Evolutionary conservation across 1,140 invertebrate genomes (phyloP), one percentile per base, ranked within the genome.

Genomic region (Thaumatotibia leucotreta): DNA sequence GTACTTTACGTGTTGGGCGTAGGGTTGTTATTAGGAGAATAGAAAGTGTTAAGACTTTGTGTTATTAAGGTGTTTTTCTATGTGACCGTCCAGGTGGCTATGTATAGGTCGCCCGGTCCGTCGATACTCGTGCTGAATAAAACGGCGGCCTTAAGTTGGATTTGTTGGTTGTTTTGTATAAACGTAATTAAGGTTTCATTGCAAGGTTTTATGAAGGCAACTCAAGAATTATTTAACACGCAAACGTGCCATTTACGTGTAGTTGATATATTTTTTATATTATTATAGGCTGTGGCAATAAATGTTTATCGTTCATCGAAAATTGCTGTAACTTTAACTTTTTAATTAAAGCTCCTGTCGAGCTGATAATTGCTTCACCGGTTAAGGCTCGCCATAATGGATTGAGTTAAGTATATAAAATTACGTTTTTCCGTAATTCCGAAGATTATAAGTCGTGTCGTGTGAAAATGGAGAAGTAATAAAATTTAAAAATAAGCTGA

Each of bases 41-140:
- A 32, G 33, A 61, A 17, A 33, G 17, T 64, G 64, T 70, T 83
- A 75, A 54, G 70, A 75, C 80, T 69, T 82, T 88, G 73, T 82
- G 61, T 64, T 67, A 61, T 23, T 80, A 72, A 75, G 66, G 22
- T 50, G 58, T 80, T 83, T 88, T 83, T 89, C 84, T 90, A 90
- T 90, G 88, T 90, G 88, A 88, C 82, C 85, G 85, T 85, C 88
- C 88, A 90, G 86, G 77, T 91, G 88, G 83, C 85, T 91, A 91
- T 91, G 88, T 91, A 89, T 91, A 89, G 88, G 86, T 88, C 74
- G 79, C 64, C 70, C 66, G 68, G 75, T 63, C 69, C 75, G 81
- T 82, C 84, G 78, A 88, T 88, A 84, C 77, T 69, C 69, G 73
- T 65, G 70, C 74, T 75, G 81, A 84, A 81, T 77, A 67, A 66